Base-by-base conservation (phyloP, 2,797 vertebrate genomes). In the Gephyroberyx darwinii region DNA sequence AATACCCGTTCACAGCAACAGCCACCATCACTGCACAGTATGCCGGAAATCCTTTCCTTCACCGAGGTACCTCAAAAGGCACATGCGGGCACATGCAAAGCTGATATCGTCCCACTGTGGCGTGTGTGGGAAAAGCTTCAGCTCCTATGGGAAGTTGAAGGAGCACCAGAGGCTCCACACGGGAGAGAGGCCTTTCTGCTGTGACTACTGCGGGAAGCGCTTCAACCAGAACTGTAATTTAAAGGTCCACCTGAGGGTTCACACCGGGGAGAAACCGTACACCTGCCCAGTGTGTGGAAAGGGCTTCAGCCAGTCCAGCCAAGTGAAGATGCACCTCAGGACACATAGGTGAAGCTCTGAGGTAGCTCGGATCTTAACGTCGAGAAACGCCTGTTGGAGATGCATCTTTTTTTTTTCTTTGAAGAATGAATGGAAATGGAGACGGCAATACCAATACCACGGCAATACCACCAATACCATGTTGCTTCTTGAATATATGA, bases 251-350 rank as follows among this genome's bases (percentile, higher is more conserved):
- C 20, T 66, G 1, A 43, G 64, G 10, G 64, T 66, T 4, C 64
- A 66, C 64, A 66, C 51, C 0, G 64, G 64, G 37, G 64, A 66
- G 51, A 66, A 66, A 7, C 64, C 64, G 1, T 66, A 55, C 10
- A 14, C 51, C 14, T 66, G 64, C 26, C 64, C 64, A 6, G 64
- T 55, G 35, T 66, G 64, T 19, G 64, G 64, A 7, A 66, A 66
- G 39, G 51, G 51, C 20, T 66, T 66, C 51, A 66, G 51, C 55
- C 64, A 66, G 51, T 66, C 64, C 64, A 55, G 51, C 22, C 64
- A 66, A 35, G 39, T 66, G 19, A 66, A 66, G 14, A 20, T 51
- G 52, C 64, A 66, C 51, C 64, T 66, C 51, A 41, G 64, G 45
- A 66, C 64, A 41, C 64, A 66, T 19, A 54, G 31, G 17, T 56